Conservation (phyloP, 2,797 vertebrate genomes). For the Sebastes oblongus region DNA sequence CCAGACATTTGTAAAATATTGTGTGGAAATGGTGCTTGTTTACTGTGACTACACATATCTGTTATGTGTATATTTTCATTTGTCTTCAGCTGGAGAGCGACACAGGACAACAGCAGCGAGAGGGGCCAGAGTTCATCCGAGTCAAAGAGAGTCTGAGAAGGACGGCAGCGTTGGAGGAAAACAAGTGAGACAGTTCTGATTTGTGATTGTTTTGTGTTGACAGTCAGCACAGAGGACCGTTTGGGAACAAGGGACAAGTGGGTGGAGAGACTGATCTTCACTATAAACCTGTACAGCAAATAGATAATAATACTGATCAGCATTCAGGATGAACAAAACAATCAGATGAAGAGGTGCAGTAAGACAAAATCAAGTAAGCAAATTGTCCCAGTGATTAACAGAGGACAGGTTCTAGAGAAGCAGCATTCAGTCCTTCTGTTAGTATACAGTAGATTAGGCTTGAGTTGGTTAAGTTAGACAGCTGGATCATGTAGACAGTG, state of each 20-base stretch:
- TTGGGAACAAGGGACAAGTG: background rate
- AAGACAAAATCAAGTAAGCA: background rate
- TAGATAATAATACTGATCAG: background rate
- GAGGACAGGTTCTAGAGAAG: background rate
- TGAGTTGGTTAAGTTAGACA: background rate
- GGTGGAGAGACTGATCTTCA: background rate
- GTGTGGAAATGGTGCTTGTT: background rate
- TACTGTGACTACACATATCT: background rate
- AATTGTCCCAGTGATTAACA: background rate
- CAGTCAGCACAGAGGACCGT: background rate
- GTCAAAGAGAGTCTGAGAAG: slow-evolving; percentile 89
- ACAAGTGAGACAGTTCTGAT: slow-evolving; percentile 1
- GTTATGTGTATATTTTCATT: background rate
- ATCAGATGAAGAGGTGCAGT: background rate
- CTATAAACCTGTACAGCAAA: background rate
- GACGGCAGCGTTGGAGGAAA: slow-evolving; percentile 75
- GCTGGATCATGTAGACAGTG: background rate
- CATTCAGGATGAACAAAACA: background rate
- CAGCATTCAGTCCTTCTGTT: background rate
- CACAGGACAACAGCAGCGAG: slow-evolving; percentile 67
- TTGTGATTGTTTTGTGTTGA: background rate
- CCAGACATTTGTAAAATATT: background rate
- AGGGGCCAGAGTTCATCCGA: slow-evolving; percentile 86
- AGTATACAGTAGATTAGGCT: background rate
- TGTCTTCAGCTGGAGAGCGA: slow-evolving; percentile 84